These are phyloP conservation scores for Druon quercuslanigerum DNA, from an alignment of 1,140 invertebrate species.

Conservation along the genomic window DNA sequence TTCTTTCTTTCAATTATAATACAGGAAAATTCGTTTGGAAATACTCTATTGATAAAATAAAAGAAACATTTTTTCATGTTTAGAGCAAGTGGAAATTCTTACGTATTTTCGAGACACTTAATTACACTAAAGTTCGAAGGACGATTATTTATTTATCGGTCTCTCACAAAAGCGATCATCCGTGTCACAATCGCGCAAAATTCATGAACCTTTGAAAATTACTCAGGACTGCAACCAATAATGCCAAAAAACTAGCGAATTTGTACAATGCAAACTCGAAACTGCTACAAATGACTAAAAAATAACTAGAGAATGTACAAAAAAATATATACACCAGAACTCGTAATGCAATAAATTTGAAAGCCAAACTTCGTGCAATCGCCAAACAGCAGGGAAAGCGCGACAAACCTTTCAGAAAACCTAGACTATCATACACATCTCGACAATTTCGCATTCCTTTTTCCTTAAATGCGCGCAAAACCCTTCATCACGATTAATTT, in stretches of 20 bases:
- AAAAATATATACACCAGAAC: slow-evolving; percentile 17
- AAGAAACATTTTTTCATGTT: background rate
- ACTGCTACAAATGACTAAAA: background rate
- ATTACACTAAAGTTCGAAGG: too few relatives aligned
- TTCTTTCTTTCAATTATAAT: background rate
- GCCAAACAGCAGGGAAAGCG: background rate
- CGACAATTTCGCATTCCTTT: slow-evolving; percentile 2
- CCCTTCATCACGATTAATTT: slow-evolving; percentile 6
- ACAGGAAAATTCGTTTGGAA: slow-evolving; percentile 6
- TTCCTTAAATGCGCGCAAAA: slow-evolving; percentile 2
- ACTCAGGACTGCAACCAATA: background rate
- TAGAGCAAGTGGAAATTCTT: too few relatives aligned
- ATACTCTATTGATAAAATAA: background rate
- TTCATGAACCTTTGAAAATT: too few relatives aligned
- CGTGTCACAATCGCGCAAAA: background rate
- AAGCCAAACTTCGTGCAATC: slow-evolving; percentile 1
- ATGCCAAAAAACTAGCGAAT: background rate
- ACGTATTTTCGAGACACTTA: too few relatives aligned
- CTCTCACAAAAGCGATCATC: too few relatives aligned
- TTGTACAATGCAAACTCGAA: background rate
- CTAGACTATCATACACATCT: slow-evolving; percentile 16
- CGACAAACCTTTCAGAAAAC: background rate
- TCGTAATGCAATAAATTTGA: background rate
- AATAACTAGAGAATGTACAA: slow-evolving; percentile 28
- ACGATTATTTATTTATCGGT: too few relatives aligned